Percentiles rank a stretch among this genome's conserved stretches.
phyloP scores from a whole-genome alignment of 2,888 invertebrate genomes.

The Crepidodera aurea region DNA sequence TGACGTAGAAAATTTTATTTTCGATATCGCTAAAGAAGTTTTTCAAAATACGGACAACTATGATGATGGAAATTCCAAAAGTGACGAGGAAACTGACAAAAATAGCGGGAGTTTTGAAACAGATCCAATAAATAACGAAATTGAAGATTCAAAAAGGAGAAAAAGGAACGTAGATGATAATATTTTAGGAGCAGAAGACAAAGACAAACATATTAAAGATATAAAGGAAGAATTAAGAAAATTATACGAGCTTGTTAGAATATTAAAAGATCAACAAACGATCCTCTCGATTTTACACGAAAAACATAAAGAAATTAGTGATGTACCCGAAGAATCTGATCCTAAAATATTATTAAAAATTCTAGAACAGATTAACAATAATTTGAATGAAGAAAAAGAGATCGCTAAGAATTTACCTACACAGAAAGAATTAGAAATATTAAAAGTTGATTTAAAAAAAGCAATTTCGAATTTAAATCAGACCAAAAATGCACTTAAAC shows the following conservation, averaged over 20 bases:
- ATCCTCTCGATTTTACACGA: not conserved
- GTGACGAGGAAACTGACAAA: not conserved
- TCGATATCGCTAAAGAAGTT: conserved; percentile 17
- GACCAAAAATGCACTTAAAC: conserved; percentile 38
- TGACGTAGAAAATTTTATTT: conserved; percentile 29
- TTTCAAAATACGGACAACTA: not conserved
- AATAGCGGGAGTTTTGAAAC: not conserved
- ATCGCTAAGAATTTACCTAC: not conserved
- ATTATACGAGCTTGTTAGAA: not conserved
- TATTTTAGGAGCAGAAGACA: not conserved
- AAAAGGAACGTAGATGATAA: conserved; percentile 6
- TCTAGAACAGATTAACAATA: not conserved
- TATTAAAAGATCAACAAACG: conserved; percentile 12
- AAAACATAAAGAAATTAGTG: not conserved
- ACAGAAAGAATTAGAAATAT: not conserved
- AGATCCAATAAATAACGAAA: not conserved
- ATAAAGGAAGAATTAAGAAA: conserved; percentile 9
- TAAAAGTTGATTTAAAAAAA: not conserved
- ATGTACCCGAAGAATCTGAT: not conserved
- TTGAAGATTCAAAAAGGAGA: not conserved
- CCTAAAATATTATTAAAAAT: conserved; percentile 2
- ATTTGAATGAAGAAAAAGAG: not conserved
- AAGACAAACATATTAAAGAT: not conserved
- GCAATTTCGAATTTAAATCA: conserved; percentile 38
- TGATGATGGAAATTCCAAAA: not conserved